Conservation (phyloP, 1,140 invertebrate genomes). For the Linepithema humile region DNA sequence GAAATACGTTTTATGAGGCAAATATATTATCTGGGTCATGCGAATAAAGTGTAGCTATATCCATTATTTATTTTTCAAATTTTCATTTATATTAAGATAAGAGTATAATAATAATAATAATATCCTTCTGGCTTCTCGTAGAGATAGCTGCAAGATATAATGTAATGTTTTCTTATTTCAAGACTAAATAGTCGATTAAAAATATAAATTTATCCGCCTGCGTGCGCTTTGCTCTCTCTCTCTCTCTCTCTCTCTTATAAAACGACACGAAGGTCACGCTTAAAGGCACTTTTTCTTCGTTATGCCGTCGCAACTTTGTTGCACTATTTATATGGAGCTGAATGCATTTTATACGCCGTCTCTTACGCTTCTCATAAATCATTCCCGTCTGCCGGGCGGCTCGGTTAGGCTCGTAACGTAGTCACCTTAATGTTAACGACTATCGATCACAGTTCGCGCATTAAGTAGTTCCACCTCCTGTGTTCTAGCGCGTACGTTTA, state of each 20-base stretch:
- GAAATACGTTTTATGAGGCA: background rate
- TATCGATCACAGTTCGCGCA: slow-evolving; percentile 62
- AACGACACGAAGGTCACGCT: slow-evolving; percentile 39
- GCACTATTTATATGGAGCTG: slow-evolving; percentile 44
- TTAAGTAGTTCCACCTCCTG: slow-evolving; percentile 37
- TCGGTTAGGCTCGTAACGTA: slow-evolving; percentile 48
- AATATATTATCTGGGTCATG: background rate
- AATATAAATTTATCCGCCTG: slow-evolving; percentile 41
- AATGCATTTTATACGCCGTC: slow-evolving; percentile 51
- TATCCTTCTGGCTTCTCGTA: background rate
- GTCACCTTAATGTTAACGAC: slow-evolving; percentile 66
- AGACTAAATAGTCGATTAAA: slow-evolving; percentile 34
- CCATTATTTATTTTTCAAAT: background rate
- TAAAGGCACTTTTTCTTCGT: slow-evolving; percentile 42
- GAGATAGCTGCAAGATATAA: background rate
- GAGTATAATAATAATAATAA: slow-evolving; percentile 1
- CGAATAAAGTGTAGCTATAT: background rate
- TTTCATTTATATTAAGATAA: too few relatives aligned
- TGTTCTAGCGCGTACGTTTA: slow-evolving; percentile 6
- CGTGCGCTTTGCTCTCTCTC: background rate
- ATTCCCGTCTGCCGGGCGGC: slow-evolving; percentile 50
- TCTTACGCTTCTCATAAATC: slow-evolving; percentile 60
- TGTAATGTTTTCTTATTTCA: slow-evolving; percentile 8
- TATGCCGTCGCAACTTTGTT: slow-evolving; percentile 31
- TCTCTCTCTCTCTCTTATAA: slow-evolving; percentile 6